These are phyloP conservation scores for Sternarchorhynchus goeldii DNA, from an alignment of 2,797 vertebrate species.

Conservation along the genomic window DNA sequence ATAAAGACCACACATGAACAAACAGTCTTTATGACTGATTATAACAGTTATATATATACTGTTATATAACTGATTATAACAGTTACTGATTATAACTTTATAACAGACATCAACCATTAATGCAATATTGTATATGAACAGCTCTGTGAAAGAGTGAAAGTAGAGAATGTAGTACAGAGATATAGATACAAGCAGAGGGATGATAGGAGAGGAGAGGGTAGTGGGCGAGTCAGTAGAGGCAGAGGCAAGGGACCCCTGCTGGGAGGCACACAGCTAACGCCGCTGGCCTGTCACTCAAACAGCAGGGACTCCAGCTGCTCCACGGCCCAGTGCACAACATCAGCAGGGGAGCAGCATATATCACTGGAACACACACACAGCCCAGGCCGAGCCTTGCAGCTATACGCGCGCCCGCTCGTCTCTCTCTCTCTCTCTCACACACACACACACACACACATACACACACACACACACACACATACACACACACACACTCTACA, in stretches of 20 bases:
- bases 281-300: conserved; percentile 80
- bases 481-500: conserved; percentile 8
- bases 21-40: background rate
- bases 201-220: conserved; percentile 17
- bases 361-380: conserved; percentile 74
- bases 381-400: background rate
- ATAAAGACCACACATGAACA: background rate
- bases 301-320: conserved; percentile 77
- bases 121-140: background rate
- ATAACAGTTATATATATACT: no score
- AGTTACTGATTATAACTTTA: conserved; percentile 1
- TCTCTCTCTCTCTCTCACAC: no score
- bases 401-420: no score
- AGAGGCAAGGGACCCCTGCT: conserved; percentile 71
- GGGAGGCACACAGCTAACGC: conserved; percentile 72
- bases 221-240: conserved; percentile 60
- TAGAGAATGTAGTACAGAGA: conserved; percentile 4
- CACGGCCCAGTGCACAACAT: conserved; percentile 67
- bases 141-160: background rate
- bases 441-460: conserved; percentile 27
- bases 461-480: conserved; percentile 39
- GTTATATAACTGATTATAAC: background rate
- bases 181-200: background rate
- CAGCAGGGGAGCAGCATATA: conserved; percentile 78
- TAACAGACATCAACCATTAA: conserved; percentile 5